Base-by-base conservation (phyloP, 2,797 vertebrate species). In the Tragelaphus oryx region DNA sequence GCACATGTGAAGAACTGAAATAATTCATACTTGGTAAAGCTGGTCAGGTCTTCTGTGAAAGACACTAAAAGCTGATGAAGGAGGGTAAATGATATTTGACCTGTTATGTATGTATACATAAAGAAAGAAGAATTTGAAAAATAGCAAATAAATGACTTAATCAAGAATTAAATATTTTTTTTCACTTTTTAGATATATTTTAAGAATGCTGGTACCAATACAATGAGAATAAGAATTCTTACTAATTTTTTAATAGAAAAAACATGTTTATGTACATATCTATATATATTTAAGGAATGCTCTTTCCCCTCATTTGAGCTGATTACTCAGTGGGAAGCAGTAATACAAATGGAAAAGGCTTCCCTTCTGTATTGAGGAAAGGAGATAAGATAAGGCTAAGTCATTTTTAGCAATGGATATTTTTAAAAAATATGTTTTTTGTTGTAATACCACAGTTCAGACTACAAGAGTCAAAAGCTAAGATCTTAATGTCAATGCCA, bases 311-410 rank as follows among this genome's bases (percentile, higher is more conserved):
- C 37, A 16, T 80, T 80, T 86, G 81, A 96, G 96, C 24, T 78
- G 44, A 55, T 90, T 33, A 90, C 60, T 96, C 85, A n/a, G 44
- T 54, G 81, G 95, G 57, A 95, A 93, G 78, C 87, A 79, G 52
- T 94, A 87, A 93, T 79, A 87, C 59, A 91, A 78, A 80, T 57
- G 81, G 78, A 88, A 62, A 95, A 65, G 9, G 2, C 83, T 93
- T 96, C 76, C 81, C 33, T 96, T 78, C 48, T 11, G 0, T 97
- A 94, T 93, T 92, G 0, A 96, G 90, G 97, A 92, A 91, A 97
- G 97, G 96, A 97, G 96, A 95, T 91, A 97, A 97, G 96, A 93
- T 96, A 97, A 87, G 86, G 96, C 37, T 79, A 81, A 87, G 68
- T 87, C 93, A 92, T 1, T 83, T 98, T 96, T 96, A 97, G 96